phyloP scores from a whole-genome alignment of 2,888 invertebrate species.

The Herminia tarsipennalis region DNA sequence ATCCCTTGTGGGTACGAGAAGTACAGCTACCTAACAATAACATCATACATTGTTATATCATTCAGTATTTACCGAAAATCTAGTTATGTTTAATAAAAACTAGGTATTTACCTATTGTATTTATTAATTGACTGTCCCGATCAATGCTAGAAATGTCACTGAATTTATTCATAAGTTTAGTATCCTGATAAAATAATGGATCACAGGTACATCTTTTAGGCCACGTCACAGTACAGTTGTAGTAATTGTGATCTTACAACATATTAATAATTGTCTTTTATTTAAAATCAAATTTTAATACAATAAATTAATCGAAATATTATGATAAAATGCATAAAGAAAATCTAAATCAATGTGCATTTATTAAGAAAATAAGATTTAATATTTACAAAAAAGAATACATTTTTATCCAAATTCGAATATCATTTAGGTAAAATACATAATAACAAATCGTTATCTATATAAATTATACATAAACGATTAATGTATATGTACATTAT shows the following conservation, averaged over 20 bases:
- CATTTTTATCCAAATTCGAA: constrained; percentile 33
- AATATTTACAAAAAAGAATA: constrained; percentile 57
- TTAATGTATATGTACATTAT: constrained; percentile 34
- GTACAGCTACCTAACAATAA: too few species aligned
- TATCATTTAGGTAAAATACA: constrained; percentile 42
- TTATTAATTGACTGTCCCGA: too few species aligned
- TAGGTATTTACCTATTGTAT: too few species aligned
- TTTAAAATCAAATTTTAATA: constrained; percentile 42
- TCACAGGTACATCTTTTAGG: constrained; percentile 49
- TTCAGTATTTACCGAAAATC: too few species aligned
- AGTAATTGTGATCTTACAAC: constrained; percentile 35
- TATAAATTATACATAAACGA: constrained; percentile 32
- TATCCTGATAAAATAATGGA: constrained; percentile 40
- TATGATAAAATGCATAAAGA: constrained; percentile 54
- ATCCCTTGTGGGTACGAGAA: too few species aligned
- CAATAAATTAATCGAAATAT: constrained; percentile 55
- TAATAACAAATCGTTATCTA: constrained; percentile 30
- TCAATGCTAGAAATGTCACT: constrained; percentile 38
- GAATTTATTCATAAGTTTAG: constrained; percentile 25
- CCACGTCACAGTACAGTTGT: constrained; percentile 32
- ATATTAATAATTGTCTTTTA: constrained; percentile 64
- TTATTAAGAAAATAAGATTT: constrained; percentile 39
- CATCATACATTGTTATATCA: too few species aligned
- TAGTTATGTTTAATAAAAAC: too few species aligned
- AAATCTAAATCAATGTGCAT: constrained; percentile 46